Percentiles rank a stretch among this genome's conserved stretches.
Evolutionary conservation across 2,113 vertebrate genomes (phyloP).

Genomic region (Pionites leucogaster): DNA sequence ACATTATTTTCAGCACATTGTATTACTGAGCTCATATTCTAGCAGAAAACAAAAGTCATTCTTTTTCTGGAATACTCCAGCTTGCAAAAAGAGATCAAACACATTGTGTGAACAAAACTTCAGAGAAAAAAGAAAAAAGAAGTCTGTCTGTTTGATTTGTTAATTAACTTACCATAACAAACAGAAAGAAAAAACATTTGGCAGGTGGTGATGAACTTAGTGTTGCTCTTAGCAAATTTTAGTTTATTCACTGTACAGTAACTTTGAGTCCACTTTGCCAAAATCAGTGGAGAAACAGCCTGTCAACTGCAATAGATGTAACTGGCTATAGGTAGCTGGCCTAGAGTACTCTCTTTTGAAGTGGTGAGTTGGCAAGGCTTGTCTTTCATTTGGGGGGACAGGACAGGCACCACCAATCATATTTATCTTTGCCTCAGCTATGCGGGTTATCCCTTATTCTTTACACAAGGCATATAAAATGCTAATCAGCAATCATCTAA

Average conservation of each 20-base stretch:
- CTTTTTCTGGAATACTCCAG: neutral
- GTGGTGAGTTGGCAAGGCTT: neutral
- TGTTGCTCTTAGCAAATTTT: slow-evolving; percentile 12
- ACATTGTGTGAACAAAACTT: neutral
- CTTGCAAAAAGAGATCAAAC: neutral
- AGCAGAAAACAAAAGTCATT: slow-evolving; percentile 4
- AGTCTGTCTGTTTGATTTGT: neutral
- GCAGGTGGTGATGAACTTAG: neutral
- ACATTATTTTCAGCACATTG: neutral
- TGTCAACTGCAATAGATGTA: neutral
- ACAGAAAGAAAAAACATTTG: slow-evolving; percentile 15
- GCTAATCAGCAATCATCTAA: neutral
- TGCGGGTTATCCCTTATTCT: neutral
- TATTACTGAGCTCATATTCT: neutral
- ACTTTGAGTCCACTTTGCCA: neutral
- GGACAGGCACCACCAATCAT: neutral
- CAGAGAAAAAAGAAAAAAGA: neutral
- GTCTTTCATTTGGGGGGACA: neutral
- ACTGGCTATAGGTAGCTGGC: neutral
- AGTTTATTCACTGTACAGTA: neutral
- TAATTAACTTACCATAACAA: slow-evolving; percentile 36
- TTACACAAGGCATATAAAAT: neutral
- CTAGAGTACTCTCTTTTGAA: neutral
- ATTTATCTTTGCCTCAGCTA: neutral
- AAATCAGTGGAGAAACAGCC: neutral